phyloP scores from a whole-genome alignment of 1,140 invertebrate species.

The Pentalonia nigronervosa region DNA sequence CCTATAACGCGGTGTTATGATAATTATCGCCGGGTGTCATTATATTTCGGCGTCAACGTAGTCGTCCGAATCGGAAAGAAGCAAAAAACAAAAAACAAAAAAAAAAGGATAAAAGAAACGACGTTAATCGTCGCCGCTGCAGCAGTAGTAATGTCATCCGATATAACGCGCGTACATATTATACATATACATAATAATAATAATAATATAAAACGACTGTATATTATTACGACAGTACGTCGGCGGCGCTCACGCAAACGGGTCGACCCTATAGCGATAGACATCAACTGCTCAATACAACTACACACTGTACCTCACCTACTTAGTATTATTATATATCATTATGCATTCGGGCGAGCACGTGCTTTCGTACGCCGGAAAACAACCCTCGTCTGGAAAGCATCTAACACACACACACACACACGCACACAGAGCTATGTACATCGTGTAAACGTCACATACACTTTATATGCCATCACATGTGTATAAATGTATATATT shows the following conservation, averaged over 20 bases:
- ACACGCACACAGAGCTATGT: not conserved
- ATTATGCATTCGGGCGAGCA: not conserved
- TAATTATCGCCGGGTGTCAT: not conserved
- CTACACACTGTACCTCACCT: not conserved
- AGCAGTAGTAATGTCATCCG: not conserved
- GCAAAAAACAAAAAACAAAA: too few species aligned
- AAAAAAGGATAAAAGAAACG: not conserved
- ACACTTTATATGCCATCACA: not conserved
- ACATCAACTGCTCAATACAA: not conserved
- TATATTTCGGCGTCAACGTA: not conserved
- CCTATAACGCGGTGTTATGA: too few species aligned
- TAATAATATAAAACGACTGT: not conserved
- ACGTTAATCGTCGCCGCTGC: not conserved
- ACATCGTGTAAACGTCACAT: conserved; percentile 2
- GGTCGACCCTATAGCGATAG: not conserved
- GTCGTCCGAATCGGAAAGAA: not conserved
- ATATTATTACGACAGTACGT: too few species aligned
- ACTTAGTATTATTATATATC: not conserved
- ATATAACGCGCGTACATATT: not conserved
- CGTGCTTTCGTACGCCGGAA: not conserved
- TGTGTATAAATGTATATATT: not conserved
- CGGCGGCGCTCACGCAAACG: not conserved
- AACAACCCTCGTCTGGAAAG: not conserved
- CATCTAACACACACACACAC: not conserved
- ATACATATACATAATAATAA: not conserved